Evolutionary conservation across 2,888 invertebrate species (phyloP).

Genomic region (Balanococcus diminutus): DNA sequence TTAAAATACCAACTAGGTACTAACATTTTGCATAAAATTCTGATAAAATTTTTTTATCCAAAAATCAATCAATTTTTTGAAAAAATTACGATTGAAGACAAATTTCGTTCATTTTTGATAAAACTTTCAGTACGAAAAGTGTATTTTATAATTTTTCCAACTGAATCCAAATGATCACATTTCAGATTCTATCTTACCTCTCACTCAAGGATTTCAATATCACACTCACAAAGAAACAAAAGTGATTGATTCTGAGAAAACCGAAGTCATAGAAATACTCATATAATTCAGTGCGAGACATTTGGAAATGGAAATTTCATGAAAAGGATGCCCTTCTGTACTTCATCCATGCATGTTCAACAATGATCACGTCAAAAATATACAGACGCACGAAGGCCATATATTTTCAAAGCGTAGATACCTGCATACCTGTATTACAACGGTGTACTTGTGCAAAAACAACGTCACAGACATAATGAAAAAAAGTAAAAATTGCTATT

Average conservation of each 20-base stretch:
- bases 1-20: too few species aligned
- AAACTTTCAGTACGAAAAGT: too few species aligned
- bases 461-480: neutral
- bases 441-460: neutral
- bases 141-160: too few species aligned
- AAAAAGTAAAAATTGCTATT: neutral
- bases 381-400: slow-evolving; percentile 1
- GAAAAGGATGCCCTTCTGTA: neutral
- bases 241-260: neutral
- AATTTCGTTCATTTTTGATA: too few species aligned
- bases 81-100: too few species aligned
- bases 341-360: neutral
- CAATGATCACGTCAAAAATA: slow-evolving; percentile 9
- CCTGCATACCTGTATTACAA: neutral
- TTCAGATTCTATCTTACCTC: too few species aligned
- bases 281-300: neutral
- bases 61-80: too few species aligned
- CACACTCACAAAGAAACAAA: neutral
- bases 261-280: neutral
- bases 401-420: neutral
- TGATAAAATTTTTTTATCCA: too few species aligned
- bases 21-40: too few species aligned
- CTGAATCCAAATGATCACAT: too few species aligned
- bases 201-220: neutral
- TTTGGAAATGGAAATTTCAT: neutral